A percentile compares a stretch with the other conserved stretches of the same genome.
Evolutionary conservation across 2,113 vertebrate genomes (phyloP).

Genomic region (Amia ocellicauda): DNA sequence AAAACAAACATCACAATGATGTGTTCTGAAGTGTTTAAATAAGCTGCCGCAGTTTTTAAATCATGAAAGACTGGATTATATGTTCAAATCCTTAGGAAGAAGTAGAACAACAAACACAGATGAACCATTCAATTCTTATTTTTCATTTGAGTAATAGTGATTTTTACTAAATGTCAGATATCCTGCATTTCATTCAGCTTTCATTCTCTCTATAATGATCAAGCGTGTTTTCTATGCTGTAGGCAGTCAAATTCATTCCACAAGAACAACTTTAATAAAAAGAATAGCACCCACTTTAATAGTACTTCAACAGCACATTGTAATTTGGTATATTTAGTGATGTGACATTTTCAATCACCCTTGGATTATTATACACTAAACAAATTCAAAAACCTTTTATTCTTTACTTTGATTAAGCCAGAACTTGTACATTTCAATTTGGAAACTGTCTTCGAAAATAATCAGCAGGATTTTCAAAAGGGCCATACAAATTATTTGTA

Average conservation of each 20-base stretch:
- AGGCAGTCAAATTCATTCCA: background rate
- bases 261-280: conserved; percentile 3
- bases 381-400: background rate
- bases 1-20: too few species aligned
- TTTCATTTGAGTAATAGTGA: background rate
- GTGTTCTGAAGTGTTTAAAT: too few species aligned
- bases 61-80: too few species aligned
- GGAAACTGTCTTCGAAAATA: too few species aligned
- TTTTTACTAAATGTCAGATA: conserved; percentile 8
- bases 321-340: conserved; percentile 6
- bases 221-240: background rate
- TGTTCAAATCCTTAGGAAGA: too few species aligned
- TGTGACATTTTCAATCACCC: background rate
- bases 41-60: too few species aligned
- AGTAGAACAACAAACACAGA: too few species aligned
- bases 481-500: too few species aligned
- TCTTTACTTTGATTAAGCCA: too few species aligned
- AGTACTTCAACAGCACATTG: conserved; percentile 1
- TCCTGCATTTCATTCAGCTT: background rate
- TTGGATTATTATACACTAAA: conserved; percentile 4
- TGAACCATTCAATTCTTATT: background rate
- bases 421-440: too few species aligned
- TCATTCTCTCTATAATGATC: background rate
- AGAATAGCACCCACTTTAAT: background rate
- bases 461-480: too few species aligned